Percentiles rank a stretch among this genome's conserved stretches.
Conservation (phyloP, 2,888 invertebrate genomes). For the Platypus cylindrus region DNA sequence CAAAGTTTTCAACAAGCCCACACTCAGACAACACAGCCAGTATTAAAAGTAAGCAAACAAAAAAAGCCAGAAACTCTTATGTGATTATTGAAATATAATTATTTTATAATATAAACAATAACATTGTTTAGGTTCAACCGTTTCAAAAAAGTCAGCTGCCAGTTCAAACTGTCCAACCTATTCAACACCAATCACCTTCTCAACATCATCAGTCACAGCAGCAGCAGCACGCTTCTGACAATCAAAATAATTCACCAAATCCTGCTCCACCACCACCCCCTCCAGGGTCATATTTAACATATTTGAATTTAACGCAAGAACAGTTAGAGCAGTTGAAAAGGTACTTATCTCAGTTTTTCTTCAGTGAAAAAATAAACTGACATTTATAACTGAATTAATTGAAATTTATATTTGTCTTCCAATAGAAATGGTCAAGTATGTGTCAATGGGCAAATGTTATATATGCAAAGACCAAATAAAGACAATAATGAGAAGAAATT, state of each 20-base stretch:
- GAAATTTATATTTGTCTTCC: too few species aligned
- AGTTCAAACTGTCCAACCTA: constrained; percentile 32
- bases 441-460: constrained; percentile 36
- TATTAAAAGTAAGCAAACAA: constrained; percentile 22
- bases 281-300: constrained; percentile 35
- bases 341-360: too few species aligned
- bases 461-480: constrained; percentile 32
- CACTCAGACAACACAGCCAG: constrained; percentile 24
- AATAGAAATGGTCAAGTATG: constrained; percentile 33
- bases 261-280: constrained; percentile 24
- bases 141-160: constrained; percentile 34
- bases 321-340: constrained; percentile 34
- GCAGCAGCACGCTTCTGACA: constrained; percentile 17
- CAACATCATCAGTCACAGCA: constrained; percentile 17
- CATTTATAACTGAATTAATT: too few species aligned
- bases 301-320: constrained; percentile 35
- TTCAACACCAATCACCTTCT: constrained; percentile 24
- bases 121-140: constrained; percentile 23
- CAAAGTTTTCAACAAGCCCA: constrained; percentile 19
- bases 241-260: constrained; percentile 18
- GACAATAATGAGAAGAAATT: constrained; percentile 26
- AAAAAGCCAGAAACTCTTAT: neutral
- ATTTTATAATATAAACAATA: neutral
- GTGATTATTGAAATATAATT: neutral
- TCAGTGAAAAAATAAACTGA: too few species aligned